These are phyloP conservation scores for Meda fulgida DNA, from an alignment of 2,797 vertebrate genomes.

Conservation along the genomic window DNA sequence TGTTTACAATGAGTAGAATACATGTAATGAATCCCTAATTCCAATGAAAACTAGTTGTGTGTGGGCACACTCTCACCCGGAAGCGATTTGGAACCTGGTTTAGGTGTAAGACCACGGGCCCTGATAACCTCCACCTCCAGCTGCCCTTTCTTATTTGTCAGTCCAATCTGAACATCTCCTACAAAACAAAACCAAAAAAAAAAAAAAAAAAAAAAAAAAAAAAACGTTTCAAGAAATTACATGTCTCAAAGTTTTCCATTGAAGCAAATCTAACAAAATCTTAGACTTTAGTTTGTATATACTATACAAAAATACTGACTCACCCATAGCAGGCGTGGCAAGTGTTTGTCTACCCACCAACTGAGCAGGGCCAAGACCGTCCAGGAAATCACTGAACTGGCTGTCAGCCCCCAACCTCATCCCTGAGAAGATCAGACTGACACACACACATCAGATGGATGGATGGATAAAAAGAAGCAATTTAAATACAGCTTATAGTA, in stretches of 20 bases:
- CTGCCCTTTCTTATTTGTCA: constrained; percentile 97
- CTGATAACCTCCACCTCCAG: constrained; percentile 98
- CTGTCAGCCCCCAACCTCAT: constrained; percentile 94
- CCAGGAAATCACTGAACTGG: constrained; percentile 98
- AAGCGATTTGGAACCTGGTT: constrained; percentile 97
- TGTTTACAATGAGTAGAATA: neutral
- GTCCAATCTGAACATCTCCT: constrained; percentile 98
- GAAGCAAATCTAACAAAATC: neutral
- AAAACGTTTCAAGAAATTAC: neutral
- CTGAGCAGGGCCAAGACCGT: constrained; percentile 95
- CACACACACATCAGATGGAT: constrained; percentile 50
- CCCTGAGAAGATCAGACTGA: constrained; percentile 96
- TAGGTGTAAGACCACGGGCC: constrained; percentile 95
- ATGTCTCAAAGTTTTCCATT: neutral
- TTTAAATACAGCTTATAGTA: neutral
- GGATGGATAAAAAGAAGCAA: constrained; percentile 13
- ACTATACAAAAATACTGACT: constrained; percentile 58
- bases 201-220: neutral
- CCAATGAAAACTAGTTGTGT: neutral
- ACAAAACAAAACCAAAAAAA: constrained; percentile 35
- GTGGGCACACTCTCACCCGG: constrained; percentile 82
- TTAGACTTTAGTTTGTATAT: neutral
- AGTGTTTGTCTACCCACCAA: constrained; percentile 96
- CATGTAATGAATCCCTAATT: neutral
- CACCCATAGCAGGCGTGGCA: constrained; percentile 97